Conservation (phyloP, 2,113 vertebrate species). For the Gymnocephalus cernua region DNA sequence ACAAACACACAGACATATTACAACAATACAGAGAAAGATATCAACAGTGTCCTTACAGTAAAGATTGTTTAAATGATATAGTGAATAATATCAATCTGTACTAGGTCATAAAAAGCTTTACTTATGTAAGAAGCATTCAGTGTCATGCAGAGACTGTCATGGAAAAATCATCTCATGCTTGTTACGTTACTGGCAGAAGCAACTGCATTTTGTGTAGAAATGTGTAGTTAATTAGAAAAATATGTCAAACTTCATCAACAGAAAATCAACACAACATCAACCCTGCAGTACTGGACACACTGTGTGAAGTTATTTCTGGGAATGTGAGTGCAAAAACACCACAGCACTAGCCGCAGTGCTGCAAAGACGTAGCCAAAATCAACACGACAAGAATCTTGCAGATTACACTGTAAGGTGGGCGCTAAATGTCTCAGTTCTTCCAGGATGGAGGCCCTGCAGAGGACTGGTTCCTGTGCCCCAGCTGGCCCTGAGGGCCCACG, state of each 20-base stretch:
- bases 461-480: conserved; percentile 13
- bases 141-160: background rate
- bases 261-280: background rate
- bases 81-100: background rate
- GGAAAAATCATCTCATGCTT: background rate
- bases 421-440: conserved; percentile 28
- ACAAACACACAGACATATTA: no score
- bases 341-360: conserved; percentile 2
- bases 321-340: conserved; percentile 24
- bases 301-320: conserved; percentile 29
- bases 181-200: conserved; percentile 5
- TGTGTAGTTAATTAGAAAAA: background rate
- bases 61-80: no score
- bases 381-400: conserved; percentile 32
- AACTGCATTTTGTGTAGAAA: conserved; percentile 26
- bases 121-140: background rate
- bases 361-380: conserved; percentile 14
- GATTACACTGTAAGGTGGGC: conserved; percentile 28
- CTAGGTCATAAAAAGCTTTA: background rate
- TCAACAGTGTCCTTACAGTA: no score
- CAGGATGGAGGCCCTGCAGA: background rate
- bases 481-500: conserved; percentile 7
- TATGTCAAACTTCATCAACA: conserved; percentile 20
- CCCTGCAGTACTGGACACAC: background rate
- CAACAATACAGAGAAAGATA: no score